These are phyloP conservation scores for Pogonognathellus flavescens DNA, from an alignment of 1,140 invertebrate genomes.

Conservation along the genomic window DNA sequence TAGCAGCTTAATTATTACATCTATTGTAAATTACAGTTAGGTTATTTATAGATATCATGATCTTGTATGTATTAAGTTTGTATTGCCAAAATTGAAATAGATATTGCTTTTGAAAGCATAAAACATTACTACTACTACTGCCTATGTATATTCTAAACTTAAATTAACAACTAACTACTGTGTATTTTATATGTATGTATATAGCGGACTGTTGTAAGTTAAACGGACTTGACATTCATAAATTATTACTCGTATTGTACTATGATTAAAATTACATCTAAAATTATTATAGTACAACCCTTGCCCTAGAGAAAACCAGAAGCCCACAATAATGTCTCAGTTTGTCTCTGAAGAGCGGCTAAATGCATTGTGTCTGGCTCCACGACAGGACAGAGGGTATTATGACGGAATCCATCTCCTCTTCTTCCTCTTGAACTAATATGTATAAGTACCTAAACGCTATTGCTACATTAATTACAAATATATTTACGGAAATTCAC, in stretches of 20 bases:
- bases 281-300: constrained; percentile 48
- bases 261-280: constrained; percentile 20
- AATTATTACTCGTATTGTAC: not conserved
- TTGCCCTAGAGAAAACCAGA: constrained; percentile 57
- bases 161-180: not conserved
- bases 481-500: constrained; percentile 46
- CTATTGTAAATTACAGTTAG: not conserved
- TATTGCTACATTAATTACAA: constrained; percentile 32
- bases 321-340: constrained; percentile 44
- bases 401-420: constrained; percentile 36
- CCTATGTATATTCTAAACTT: not conserved
- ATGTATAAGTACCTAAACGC: constrained; percentile 8
- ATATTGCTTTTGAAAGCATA: constrained; percentile 3
- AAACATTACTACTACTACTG: too few relatives aligned
- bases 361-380: constrained; percentile 61
- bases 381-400: constrained; percentile 53
- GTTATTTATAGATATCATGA: not conserved
- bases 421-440: constrained; percentile 35
- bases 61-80: not conserved
- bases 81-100: constrained; percentile 17
- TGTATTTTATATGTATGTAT: not conserved
- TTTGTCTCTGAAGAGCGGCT: constrained; percentile 56
- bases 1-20: constrained; percentile 13
- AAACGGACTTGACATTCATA: not conserved
- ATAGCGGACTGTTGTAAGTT: not conserved